phyloP scores from a whole-genome alignment of 2,113 vertebrate genomes.

The Calidris pygmaea region DNA sequence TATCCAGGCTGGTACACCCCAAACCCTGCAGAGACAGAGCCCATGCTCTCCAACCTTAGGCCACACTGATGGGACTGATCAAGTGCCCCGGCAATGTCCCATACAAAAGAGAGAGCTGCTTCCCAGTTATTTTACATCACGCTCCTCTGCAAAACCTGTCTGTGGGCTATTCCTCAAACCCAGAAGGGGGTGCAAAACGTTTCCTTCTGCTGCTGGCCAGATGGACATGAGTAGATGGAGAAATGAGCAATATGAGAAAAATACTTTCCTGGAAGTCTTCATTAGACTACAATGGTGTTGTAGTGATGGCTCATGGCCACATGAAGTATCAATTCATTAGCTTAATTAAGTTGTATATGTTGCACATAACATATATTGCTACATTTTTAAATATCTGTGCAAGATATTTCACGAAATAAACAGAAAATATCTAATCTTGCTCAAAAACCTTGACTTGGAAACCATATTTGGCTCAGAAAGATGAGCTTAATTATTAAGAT shows the following conservation, averaged over 20 bases:
- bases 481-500: neutral
- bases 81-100: neutral
- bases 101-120: neutral
- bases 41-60: neutral
- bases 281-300: neutral
- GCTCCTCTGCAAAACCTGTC: neutral
- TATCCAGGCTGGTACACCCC: neutral
- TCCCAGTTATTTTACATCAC: neutral
- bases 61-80: neutral
- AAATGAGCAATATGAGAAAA: neutral
- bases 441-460: neutral
- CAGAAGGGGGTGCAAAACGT: neutral
- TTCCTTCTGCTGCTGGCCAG: neutral
- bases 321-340: neutral
- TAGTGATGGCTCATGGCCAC: neutral
- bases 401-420: neutral
- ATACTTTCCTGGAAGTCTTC: neutral
- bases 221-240: rapidly evolving
- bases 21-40: neutral
- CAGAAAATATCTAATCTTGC: neutral
- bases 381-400: neutral
- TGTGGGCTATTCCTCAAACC: neutral
- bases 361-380: neutral
- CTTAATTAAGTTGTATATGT: neutral
- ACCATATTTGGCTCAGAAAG: neutral